phyloP scores from a whole-genome alignment of 2,888 invertebrate species.

The Acanthococcus lagerstroemiae region DNA sequence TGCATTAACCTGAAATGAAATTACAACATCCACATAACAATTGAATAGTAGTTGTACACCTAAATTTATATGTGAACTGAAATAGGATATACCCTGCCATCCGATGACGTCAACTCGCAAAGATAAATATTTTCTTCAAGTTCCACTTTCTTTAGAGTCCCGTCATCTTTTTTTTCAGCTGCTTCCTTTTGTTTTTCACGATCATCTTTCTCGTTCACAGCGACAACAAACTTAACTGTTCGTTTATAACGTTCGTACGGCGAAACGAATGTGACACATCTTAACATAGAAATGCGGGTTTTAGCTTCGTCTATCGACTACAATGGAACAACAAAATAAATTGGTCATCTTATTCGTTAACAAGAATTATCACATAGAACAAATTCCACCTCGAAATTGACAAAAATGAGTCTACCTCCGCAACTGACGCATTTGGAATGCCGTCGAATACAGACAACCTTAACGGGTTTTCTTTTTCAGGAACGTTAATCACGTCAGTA shows the following conservation, averaged over 20 bases:
- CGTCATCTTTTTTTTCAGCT: too few species aligned
- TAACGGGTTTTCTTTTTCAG: neutral
- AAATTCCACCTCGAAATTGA: too few species aligned
- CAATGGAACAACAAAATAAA: too few species aligned
- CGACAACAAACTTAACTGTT: constrained; percentile 7
- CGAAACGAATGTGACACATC: constrained; percentile 15
- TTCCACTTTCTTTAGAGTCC: too few species aligned
- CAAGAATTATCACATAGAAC: too few species aligned
- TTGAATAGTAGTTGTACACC: too few species aligned
- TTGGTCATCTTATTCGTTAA: too few species aligned
- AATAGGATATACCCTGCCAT: too few species aligned
- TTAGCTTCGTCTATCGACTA: neutral
- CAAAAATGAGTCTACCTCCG: too few species aligned
- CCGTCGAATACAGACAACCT: neutral
- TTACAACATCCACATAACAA: too few species aligned
- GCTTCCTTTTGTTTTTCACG: neutral
- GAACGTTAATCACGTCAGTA: constrained; percentile 8
- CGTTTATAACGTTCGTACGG: constrained; percentile 28
- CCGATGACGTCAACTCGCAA: neutral
- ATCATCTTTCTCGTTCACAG: constrained; percentile 8
- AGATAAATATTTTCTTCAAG: neutral
- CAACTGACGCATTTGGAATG: neutral
- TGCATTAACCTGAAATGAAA: too few species aligned
- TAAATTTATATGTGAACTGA: too few species aligned
- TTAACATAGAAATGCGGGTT: neutral